A percentile compares a stretch with the other conserved stretches of the same genome.
Conservation (phyloP, 2,113 vertebrate genomes). For the Trematocara marginatum region DNA sequence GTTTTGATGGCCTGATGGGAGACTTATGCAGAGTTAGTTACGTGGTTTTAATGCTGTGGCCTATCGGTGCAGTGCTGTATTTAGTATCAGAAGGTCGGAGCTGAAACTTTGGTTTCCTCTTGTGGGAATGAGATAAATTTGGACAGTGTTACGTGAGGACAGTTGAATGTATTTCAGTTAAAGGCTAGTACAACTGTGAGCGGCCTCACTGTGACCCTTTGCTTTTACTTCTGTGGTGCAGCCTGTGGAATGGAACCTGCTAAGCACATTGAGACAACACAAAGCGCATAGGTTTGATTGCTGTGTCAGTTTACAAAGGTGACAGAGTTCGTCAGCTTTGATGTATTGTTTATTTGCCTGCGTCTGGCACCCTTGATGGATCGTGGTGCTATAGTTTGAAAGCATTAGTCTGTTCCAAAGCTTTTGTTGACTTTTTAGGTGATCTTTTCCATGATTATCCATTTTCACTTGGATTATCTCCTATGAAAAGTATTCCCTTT, state of each 20-base stretch:
- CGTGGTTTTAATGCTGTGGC: neutral
- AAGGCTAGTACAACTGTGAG: neutral
- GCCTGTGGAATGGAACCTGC: slow-evolving; percentile 2
- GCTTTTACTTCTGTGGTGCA: slow-evolving; percentile 1
- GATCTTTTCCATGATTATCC: neutral
- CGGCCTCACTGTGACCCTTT: slow-evolving; percentile 7
- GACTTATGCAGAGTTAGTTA: neutral
- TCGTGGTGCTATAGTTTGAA: neutral
- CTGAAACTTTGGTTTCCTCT: neutral
- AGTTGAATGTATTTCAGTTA: neutral
- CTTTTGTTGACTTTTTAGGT: neutral
- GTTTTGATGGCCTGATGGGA: neutral
- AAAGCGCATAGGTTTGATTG: neutral
- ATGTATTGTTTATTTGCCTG: neutral
- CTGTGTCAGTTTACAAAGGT: neutral
- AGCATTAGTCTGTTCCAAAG: neutral
- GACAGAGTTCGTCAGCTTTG: neutral
- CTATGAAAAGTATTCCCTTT: neutral
- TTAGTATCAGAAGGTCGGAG: neutral
- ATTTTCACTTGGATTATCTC: neutral
- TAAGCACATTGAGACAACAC: neutral
- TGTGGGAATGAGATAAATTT: neutral
- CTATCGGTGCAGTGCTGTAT: neutral
- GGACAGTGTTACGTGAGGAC: neutral
- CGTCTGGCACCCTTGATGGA: neutral